phyloP scores from a whole-genome alignment of 2,113 vertebrate species.

The Phalacrocorax pelagicus region DNA sequence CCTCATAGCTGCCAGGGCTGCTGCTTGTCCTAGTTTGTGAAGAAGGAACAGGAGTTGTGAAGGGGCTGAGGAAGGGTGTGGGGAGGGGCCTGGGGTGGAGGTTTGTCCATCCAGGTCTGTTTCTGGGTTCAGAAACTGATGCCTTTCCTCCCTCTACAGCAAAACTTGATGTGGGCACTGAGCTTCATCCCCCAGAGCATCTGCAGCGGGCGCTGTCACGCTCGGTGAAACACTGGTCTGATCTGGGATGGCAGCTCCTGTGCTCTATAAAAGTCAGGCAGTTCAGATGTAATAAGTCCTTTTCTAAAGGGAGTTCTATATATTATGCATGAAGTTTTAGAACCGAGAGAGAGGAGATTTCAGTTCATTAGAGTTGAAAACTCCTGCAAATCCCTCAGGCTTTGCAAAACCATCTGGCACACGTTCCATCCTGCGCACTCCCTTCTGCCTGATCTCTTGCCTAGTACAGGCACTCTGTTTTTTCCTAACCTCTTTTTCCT shows the following conservation, averaged over 20 bases:
- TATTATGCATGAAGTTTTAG: slow-evolving; percentile 67
- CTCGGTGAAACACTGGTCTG: neutral
- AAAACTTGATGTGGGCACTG: neutral
- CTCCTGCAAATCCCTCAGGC: slow-evolving; percentile 57
- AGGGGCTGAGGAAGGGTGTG: neutral
- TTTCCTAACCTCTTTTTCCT: neutral
- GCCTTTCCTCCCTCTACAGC: neutral
- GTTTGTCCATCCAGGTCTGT: neutral
- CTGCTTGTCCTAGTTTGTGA: neutral
- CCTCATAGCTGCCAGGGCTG: neutral
- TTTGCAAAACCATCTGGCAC: slow-evolving; percentile 61
- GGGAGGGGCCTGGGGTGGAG: neutral
- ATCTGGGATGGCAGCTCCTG: slow-evolving; percentile 10
- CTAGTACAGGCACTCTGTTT: neutral
- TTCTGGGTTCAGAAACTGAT: neutral
- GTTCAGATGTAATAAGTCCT: slow-evolving; percentile 45
- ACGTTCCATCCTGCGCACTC: neutral
- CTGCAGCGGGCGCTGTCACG: neutral
- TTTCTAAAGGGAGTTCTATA: slow-evolving; percentile 44
- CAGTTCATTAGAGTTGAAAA: slow-evolving; percentile 67
- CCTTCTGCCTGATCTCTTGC: neutral
- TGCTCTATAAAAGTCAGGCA: slow-evolving; percentile 8
- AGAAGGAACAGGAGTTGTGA: neutral
- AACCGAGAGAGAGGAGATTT: slow-evolving; percentile 49
- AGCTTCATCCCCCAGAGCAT: neutral